These are phyloP conservation scores for Leucophora obtusa DNA, from an alignment of 2,888 invertebrate species.

Conservation along the genomic window DNA sequence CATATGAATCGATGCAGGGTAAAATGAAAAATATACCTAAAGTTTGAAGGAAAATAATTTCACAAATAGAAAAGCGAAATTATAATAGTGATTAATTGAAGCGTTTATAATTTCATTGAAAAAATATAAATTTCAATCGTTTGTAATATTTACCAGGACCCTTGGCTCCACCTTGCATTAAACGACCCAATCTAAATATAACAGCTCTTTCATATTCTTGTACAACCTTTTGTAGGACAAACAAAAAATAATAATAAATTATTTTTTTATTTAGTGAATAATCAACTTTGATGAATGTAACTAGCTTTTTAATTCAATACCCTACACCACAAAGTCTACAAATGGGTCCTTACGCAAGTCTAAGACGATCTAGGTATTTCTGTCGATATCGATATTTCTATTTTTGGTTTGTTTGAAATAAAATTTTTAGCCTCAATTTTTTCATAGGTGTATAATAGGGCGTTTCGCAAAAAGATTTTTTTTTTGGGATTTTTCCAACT, in stretches of 20 bases:
- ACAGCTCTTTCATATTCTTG: conserved; percentile 97
- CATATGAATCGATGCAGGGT: conserved; percentile 97
- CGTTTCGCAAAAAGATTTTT: too few species aligned
- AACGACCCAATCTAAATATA: conserved; percentile 93
- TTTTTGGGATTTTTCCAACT: too few species aligned
- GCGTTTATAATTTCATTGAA: conserved; percentile 25
- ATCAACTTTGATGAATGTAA: too few species aligned
- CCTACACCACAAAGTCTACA: background rate
- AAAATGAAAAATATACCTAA: conserved; percentile 97
- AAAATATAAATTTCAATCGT: background rate
- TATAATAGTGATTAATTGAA: conserved; percentile 24
- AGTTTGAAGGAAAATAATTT: conserved; percentile 1
- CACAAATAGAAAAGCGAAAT: conserved; percentile 4
- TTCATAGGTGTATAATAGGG: too few species aligned
- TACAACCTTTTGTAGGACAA: conserved; percentile 84
- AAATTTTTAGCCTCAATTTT: too few species aligned
- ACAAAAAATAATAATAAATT: background rate
- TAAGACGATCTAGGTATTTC: too few species aligned
- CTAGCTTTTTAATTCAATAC: background rate
- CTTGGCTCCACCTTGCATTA: conserved; percentile 94
- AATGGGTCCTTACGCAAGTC: too few species aligned
- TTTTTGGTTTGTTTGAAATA: too few species aligned
- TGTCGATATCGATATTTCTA: too few species aligned
- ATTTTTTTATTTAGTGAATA: background rate
- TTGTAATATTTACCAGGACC: conserved; percentile 86